phyloP scores from a whole-genome alignment of 2,888 invertebrate species.

The Callosobruchus maculatus region DNA sequence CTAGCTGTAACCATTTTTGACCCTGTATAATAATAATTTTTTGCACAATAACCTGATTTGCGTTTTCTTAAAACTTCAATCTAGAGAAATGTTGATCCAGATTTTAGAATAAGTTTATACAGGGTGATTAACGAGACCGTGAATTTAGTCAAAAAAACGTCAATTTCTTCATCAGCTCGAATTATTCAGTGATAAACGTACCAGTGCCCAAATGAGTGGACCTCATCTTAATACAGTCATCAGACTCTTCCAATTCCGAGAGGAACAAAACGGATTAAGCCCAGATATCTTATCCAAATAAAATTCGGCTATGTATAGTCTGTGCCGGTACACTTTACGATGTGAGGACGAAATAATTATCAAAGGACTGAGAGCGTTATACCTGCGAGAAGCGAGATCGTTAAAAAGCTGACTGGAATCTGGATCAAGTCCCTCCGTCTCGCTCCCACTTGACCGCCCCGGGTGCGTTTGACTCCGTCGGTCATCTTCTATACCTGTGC shows the following conservation, averaged over 20 bases:
- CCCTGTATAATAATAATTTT: too few relatives aligned
- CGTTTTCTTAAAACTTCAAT: too few relatives aligned
- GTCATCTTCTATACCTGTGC: not conserved
- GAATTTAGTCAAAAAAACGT: too few relatives aligned
- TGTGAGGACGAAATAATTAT: slow-evolving; percentile 43
- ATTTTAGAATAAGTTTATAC: too few relatives aligned
- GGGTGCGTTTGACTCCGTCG: not conserved
- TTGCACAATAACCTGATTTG: too few relatives aligned
- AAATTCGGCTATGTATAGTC: not conserved
- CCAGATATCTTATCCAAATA: not conserved
- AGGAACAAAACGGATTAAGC: not conserved
- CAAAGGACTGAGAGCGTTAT: slow-evolving; percentile 40
- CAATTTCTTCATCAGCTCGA: too few relatives aligned
- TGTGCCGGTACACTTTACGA: slow-evolving; percentile 31
- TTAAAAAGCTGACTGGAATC: slow-evolving; percentile 45
- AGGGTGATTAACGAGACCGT: too few relatives aligned
- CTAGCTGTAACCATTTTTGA: too few relatives aligned
- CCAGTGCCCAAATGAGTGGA: not conserved
- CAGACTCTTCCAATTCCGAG: not conserved
- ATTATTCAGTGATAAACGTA: not conserved
- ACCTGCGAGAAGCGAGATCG: slow-evolving; percentile 36
- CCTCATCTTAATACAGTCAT: not conserved
- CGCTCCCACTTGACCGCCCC: slow-evolving; percentile 14
- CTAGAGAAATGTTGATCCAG: too few relatives aligned
- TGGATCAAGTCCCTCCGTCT: slow-evolving; percentile 33